Percentiles rank a stretch among this genome's conserved stretches.
Conservation (phyloP, 2,888 invertebrate species). For the Cancer borealis region DNA sequence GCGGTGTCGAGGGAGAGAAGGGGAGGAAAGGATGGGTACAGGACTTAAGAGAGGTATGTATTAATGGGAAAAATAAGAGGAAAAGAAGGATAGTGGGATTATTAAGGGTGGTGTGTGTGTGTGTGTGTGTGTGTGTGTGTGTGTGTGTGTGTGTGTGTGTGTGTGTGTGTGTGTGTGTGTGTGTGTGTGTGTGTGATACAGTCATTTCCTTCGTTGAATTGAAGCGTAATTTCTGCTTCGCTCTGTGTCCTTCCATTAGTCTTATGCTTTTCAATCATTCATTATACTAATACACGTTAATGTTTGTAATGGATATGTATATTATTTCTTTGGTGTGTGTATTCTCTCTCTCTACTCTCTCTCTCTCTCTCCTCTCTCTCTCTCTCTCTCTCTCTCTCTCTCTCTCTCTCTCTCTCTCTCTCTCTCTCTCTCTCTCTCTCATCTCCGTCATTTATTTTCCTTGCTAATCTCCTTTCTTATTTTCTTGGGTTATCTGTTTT, state of each 20-base stretch:
- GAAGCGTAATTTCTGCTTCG: not conserved
- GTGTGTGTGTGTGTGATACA: not conserved
- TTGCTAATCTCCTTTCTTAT: not conserved
- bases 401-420: not conserved
- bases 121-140: not conserved
- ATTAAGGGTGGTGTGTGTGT: not conserved
- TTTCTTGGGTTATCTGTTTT: not conserved
- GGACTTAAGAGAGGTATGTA: too few species aligned
- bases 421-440: not conserved
- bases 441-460: not conserved
- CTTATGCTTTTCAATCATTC: not conserved
- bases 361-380: constrained; percentile 44
- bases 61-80: too few species aligned
- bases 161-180: constrained; percentile 20
- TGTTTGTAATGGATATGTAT: not conserved
- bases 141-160: constrained; percentile 13
- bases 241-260: not conserved
- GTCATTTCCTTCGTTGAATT: not conserved
- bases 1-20: too few species aligned
- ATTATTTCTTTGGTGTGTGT: not conserved
- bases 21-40: too few species aligned
- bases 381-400: not conserved
- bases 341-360: not conserved
- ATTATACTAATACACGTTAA: not conserved
- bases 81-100: too few species aligned